Evolutionary conservation across 2,888 invertebrate genomes (phyloP), one percentile per base, ranked within the genome.

Genomic region (Meliscaeva auricollis): DNA sequence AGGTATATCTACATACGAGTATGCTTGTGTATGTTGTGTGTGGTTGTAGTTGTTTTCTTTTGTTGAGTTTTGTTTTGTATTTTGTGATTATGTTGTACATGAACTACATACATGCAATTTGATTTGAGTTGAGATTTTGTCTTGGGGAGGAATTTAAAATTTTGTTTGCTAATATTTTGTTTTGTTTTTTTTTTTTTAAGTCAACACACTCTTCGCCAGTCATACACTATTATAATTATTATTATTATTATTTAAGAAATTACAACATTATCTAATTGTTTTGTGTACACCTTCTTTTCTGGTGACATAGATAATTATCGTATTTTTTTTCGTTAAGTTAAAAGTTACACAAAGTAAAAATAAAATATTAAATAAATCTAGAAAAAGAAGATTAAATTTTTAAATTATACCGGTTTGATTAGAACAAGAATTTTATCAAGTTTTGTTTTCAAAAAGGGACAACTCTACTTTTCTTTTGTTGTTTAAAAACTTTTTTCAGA

Each of bases 171-270:
- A 72, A 80, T 66, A 30, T 76, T 64, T 35, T 17, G 7, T 79
- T 64, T 70, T 64, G 38, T 56, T 17, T 8, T 26, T 46, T 41
- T 46, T 41, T 62, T 38, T 66, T 58, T 73, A 77, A 76, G 69
- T 85, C 85, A 85, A 85, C 85, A 85, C 85, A 85, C 85, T 85
- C 85, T 85, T 85, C 85, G 85, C 64, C 85, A 85, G 81, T 85
- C 85, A 85, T 85, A 85, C 85, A 85, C 81, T 85, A 81, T 77
- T 76, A 80, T 81, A 76, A 72, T 68, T 72, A 66, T 62, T 30
- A 54, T 66, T 7, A 58, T 35, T 46, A 17, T 46, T 58, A 58
- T 62, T 46, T 26, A 30, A 44, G 13, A 62, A 62, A 30, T n/a
- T 76, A 73, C 68, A 81, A 77, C 73, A 77, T 73, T 77, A 81